Evolutionary conservation across 1,140 invertebrate species (phyloP).

Genomic region (Oncopodura yosiiana): DNA sequence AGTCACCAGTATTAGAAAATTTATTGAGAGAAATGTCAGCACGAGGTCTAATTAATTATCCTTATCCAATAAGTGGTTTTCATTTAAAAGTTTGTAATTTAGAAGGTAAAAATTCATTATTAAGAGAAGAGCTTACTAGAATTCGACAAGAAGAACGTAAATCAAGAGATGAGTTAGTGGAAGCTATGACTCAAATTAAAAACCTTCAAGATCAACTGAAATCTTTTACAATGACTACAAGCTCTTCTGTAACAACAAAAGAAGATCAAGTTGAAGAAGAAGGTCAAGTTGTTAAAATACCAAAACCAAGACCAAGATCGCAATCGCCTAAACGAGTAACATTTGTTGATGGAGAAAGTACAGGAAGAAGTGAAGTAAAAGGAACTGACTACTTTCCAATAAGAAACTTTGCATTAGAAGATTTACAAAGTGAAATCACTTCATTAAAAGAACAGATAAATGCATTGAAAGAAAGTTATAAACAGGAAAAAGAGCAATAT

Average conservation of each 20-base stretch:
- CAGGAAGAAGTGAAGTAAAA: too few species aligned
- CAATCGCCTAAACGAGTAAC: too few species aligned
- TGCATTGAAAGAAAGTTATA: background rate
- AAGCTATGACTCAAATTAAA: constrained; percentile 33
- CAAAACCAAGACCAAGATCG: background rate
- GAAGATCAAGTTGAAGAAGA: background rate
- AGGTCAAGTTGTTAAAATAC: background rate
- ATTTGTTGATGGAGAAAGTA: too few species aligned
- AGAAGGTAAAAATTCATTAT: constrained; percentile 49
- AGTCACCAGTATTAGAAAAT: constrained; percentile 47
- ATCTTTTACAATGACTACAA: too few species aligned
- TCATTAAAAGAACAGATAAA: background rate
- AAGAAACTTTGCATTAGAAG: background rate
- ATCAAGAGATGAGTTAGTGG: constrained; percentile 26
- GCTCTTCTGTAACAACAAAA: background rate
- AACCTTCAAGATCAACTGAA: constrained; percentile 14
- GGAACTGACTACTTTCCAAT: background rate
- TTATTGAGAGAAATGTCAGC: constrained; percentile 55
- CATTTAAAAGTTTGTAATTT: constrained; percentile 54
- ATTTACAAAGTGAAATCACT: background rate
- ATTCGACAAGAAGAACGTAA: constrained; percentile 34
- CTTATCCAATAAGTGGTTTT: constrained; percentile 60
- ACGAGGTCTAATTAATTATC: constrained; percentile 60
- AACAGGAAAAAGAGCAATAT: background rate
- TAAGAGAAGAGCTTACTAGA: constrained; percentile 46